Conservation (phyloP, 1,140 invertebrate genomes). For the Monomorium pharaonis region DNA sequence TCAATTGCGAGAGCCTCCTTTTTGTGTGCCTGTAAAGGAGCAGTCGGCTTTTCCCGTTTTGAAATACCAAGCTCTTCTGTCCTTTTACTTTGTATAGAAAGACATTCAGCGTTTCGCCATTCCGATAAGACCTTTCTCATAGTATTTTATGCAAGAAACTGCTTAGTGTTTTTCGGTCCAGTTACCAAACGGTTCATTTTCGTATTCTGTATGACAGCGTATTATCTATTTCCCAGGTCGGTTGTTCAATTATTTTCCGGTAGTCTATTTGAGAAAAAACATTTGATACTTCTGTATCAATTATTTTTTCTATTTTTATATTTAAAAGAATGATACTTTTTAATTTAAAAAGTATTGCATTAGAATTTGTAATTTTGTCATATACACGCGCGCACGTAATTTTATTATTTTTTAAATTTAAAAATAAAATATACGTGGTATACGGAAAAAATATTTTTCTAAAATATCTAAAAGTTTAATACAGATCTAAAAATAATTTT, state of each 20-base stretch:
- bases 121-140: background rate
- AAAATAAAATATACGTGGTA: background rate
- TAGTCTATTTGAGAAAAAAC: background rate
- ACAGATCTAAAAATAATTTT: no score
- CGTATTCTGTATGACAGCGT: background rate
- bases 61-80: background rate
- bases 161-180: background rate
- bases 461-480: no score
- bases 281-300: background rate
- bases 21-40: background rate
- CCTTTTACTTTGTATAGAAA: background rate
- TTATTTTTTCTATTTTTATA: background rate
- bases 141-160: slow-evolving; percentile 6
- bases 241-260: background rate
- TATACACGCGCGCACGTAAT: background rate
- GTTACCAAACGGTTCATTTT: slow-evolving; percentile 21
- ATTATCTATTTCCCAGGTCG: background rate
- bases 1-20: background rate
- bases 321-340: background rate
- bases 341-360: background rate
- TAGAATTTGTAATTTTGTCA: background rate
- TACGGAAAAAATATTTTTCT: no score
- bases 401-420: background rate
- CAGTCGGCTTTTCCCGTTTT: background rate
- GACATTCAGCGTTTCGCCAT: background rate